Evolutionary conservation across 2,888 invertebrate genomes (phyloP).

Genomic region (Pyrochroa serraticornis): DNA sequence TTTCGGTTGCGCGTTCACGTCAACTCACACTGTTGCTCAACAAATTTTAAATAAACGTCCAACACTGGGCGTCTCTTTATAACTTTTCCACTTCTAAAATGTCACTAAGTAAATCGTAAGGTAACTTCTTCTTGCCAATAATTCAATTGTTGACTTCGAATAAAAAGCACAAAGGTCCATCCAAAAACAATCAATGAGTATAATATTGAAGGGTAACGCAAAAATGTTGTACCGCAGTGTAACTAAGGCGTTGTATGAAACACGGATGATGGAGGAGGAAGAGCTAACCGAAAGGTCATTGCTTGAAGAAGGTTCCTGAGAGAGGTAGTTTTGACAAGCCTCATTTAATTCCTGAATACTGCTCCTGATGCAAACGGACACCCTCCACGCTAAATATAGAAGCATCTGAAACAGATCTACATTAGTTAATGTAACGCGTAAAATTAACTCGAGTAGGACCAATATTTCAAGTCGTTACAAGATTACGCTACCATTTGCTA

Average conservation of each 20-base stretch:
- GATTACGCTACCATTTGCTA: no score
- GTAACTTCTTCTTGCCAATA: slow-evolving; percentile 1
- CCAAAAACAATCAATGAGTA: no score
- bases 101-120: not conserved
- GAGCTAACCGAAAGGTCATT: slow-evolving; percentile 40
- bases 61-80: not conserved
- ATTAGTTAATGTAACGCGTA: no score
- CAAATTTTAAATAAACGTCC: slow-evolving; percentile 5
- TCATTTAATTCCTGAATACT: slow-evolving; percentile 60
- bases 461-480: no score
- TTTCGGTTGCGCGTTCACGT: slow-evolving; percentile 28
- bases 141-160: not conserved
- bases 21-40: slow-evolving; percentile 28
- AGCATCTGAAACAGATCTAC: slow-evolving; percentile 74
- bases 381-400: slow-evolving; percentile 96
- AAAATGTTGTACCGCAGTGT: slow-evolving; percentile 19
- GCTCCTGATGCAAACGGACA: slow-evolving; percentile 83
- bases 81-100: not conserved
- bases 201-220: not conserved
- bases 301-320: slow-evolving; percentile 50
- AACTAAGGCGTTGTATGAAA: slow-evolving; percentile 19
- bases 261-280: slow-evolving; percentile 20
- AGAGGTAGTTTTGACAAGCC: slow-evolving; percentile 42
- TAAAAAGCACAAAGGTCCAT: no score
- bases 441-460: no score